These are phyloP conservation scores for Manis pentadactyla DNA, from an alignment of 2,797 vertebrate genomes.

Conservation along the genomic window DNA sequence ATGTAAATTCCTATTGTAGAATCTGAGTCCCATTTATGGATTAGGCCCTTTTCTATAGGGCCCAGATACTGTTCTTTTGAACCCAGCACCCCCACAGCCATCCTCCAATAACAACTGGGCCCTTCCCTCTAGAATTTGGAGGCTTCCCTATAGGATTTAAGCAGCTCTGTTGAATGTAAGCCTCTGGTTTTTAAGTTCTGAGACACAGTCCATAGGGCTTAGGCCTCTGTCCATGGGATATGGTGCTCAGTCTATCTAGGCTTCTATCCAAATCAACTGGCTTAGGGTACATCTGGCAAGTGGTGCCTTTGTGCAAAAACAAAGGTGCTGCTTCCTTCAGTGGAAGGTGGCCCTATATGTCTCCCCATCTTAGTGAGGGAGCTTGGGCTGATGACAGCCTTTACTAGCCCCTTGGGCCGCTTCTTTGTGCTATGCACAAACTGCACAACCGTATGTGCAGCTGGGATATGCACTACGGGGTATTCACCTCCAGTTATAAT, in stretches of 20 bases:
- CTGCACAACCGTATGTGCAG: background rate
- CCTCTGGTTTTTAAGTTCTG: background rate
- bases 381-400: background rate
- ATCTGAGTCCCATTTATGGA: background rate
- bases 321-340: background rate
- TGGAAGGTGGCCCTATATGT: background rate
- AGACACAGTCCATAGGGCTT: background rate
- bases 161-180: background rate
- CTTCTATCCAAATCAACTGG: background rate
- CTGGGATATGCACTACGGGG: background rate
- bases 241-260: background rate
- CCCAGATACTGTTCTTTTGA: background rate
- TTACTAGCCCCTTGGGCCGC: background rate
- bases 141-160: background rate
- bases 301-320: background rate
- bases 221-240: background rate
- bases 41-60: background rate
- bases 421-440: conserved; percentile 4
- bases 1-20: background rate
- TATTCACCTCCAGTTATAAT: background rate
- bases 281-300: conserved; percentile 14
- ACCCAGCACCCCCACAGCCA: background rate
- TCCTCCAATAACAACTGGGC: background rate
- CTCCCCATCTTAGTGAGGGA: background rate
- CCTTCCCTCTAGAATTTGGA: background rate